Conservation (phyloP, 1,140 invertebrate species). For the Babylonia areolata region DNA sequence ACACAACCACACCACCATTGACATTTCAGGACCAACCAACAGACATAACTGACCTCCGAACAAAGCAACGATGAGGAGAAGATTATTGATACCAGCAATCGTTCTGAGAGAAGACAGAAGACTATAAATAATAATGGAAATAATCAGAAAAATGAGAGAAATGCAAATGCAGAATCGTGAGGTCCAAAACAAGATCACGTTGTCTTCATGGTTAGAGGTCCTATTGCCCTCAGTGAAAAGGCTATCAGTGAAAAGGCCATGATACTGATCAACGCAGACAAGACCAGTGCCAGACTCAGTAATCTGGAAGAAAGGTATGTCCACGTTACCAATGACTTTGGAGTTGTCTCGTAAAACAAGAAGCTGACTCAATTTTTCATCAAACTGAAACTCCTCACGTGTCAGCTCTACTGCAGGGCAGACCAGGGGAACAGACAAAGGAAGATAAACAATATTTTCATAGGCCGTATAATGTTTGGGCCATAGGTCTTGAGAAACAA, state of each 20-base stretch:
- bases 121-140: conserved; percentile 19
- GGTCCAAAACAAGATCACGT: background rate
- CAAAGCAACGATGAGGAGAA: conserved; percentile 1
- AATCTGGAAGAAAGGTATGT: background rate
- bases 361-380: background rate
- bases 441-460: background rate
- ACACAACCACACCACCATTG: conserved; percentile 5
- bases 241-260: background rate
- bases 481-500: background rate
- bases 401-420: background rate
- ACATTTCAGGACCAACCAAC: background rate
- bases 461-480: background rate
- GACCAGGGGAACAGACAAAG: background rate
- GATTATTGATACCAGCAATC: conserved; percentile 25
- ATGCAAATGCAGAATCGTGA: background rate
- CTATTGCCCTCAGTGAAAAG: too few species aligned
- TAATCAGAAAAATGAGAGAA: conserved; percentile 26
- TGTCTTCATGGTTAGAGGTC: background rate
- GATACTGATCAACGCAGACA: conserved; percentile 9
- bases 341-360: background rate
- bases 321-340: background rate
- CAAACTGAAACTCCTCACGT: background rate
- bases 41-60: conserved; percentile 21
- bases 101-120: conserved; percentile 21
- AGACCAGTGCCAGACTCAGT: background rate